Base-by-base conservation (phyloP, 2,113 vertebrate species). In the Elephantulus edwardii region DNA sequence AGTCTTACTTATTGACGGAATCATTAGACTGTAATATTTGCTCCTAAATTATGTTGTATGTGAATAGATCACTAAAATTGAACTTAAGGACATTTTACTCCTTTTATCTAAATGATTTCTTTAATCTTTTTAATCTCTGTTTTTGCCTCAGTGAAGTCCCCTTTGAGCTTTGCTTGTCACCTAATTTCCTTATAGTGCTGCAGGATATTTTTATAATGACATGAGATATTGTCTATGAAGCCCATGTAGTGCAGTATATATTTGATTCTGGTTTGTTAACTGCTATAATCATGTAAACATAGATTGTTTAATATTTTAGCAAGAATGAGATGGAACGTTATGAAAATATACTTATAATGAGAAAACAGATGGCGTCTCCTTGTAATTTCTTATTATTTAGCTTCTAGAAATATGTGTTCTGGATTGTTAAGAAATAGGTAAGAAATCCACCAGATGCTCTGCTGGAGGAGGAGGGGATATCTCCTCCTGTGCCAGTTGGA, bases 41-140 rank as follows among this genome's bases (percentile, higher is more conserved):
- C 22, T 89, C n/a, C 19, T 89, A 78, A 50, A n/a, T 58, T 75
- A 74, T 84, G 44, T 88, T 38, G 48, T 88, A 35, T 92, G 6
- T 77, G 78, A 22, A 81, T 48, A 82, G 33, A 24, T 87, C n/a
- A 58, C 35, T 81, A 33, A 90, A 84, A 68, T 92, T 78, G 44
- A 80, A 87, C 8, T 68, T 52, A 89, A 90, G 76, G 38, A 56
- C 30, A 12, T 80, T 35, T 35, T 82, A 26, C 5, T 89, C 20
- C 13, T 89, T n/a, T 92, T 92, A 91, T 30, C 35, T 89, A 87
- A 88, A 26, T 83, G 7, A 72, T 76, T 91, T 77, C 38, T 91
- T 72, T 93, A 88, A 40, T 64, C 6, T 85, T 79, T 62, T 17
- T 11, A 68, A 86, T 52, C 46, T 89, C 13, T 62, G 24, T 58